Percentiles rank a stretch among this genome's conserved stretches.
phyloP scores from a whole-genome alignment of 1,140 invertebrate genomes.

The Nylanderia fulva region DNA sequence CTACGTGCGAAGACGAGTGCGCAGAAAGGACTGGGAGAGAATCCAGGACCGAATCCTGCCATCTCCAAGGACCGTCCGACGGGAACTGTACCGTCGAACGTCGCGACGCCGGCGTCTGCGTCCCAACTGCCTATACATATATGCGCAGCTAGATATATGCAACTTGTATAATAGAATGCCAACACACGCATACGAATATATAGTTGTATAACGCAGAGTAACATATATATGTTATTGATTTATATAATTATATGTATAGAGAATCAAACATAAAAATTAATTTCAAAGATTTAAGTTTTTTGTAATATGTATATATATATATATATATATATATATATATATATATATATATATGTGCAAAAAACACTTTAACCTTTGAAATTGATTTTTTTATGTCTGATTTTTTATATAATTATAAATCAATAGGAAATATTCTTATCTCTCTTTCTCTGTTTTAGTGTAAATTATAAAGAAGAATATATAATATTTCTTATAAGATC shows the following conservation, averaged over 20 bases:
- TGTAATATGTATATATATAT: too few species aligned
- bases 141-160: constrained; percentile 48
- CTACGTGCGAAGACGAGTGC: constrained; percentile 73
- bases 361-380: constrained; percentile 30
- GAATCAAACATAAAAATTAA: too few species aligned
- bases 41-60: constrained; percentile 77
- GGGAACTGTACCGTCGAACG: constrained; percentile 85
- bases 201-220: constrained; percentile 12
- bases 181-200: constrained; percentile 52
- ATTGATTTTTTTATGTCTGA: background rate
- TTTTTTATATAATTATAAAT: background rate
- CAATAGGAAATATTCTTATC: background rate
- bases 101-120: constrained; percentile 84
- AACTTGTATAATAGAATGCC: constrained; percentile 69
- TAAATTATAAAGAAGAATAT: background rate
- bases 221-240: constrained; percentile 45
- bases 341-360: too few species aligned
- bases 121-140: constrained; percentile 76
- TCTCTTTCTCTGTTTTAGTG: background rate
- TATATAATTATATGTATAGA: too few species aligned
- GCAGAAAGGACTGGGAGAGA: constrained; percentile 79
- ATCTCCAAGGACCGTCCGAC: constrained; percentile 83
- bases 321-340: too few species aligned
- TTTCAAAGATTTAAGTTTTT: too few species aligned
- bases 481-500: background rate